phyloP scores from a whole-genome alignment of 2,113 vertebrate species.

The Lates calcarifer region DNA sequence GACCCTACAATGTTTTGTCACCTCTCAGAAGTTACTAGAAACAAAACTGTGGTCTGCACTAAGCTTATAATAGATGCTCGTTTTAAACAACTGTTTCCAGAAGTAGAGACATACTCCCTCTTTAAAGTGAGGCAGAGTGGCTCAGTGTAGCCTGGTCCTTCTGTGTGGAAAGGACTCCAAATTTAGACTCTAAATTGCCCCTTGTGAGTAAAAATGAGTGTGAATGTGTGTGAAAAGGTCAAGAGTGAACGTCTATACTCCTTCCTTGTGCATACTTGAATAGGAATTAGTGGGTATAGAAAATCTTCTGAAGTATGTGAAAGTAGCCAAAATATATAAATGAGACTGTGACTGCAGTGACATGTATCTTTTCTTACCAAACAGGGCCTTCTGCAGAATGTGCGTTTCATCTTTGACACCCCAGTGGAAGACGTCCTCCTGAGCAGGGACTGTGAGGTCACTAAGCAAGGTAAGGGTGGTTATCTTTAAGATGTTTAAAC shows the following conservation, averaged over 20 bases:
- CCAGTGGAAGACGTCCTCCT: conserved; percentile 90
- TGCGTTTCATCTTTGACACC: conserved; percentile 90
- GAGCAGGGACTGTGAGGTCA: conserved; percentile 90
- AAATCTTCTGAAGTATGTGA: conserved; percentile 5
- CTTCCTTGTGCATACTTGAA: not conserved
- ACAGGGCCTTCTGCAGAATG: conserved; percentile 95
- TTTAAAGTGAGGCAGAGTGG: conserved; percentile 21
- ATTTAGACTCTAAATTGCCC: conserved; percentile 63
- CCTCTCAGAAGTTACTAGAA: conserved; percentile 29
- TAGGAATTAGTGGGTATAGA: not conserved
- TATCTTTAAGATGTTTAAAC: conserved; percentile 1
- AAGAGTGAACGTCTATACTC: conserved; percentile 15
- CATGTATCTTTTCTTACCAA: conserved; percentile 46
- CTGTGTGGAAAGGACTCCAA: conserved; percentile 43
- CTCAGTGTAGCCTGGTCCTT: conserved; percentile 38
- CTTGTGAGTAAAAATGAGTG: conserved; percentile 43
- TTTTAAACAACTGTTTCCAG: conserved; percentile 51
- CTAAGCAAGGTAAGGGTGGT: conserved; percentile 86
- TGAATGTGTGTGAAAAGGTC: conserved; percentile 30
- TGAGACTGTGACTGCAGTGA: not conserved
- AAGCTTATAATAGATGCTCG: conserved; percentile 43
- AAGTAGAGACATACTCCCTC: conserved; percentile 29
- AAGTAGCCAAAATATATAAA: not conserved
- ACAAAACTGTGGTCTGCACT: conserved; percentile 38
- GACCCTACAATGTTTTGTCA: conserved; percentile 14